Evolutionary conservation across 2,797 vertebrate genomes (phyloP), one percentile per base, ranked within the genome.

Genomic region (Cryptoblepharus egeriae): DNA sequence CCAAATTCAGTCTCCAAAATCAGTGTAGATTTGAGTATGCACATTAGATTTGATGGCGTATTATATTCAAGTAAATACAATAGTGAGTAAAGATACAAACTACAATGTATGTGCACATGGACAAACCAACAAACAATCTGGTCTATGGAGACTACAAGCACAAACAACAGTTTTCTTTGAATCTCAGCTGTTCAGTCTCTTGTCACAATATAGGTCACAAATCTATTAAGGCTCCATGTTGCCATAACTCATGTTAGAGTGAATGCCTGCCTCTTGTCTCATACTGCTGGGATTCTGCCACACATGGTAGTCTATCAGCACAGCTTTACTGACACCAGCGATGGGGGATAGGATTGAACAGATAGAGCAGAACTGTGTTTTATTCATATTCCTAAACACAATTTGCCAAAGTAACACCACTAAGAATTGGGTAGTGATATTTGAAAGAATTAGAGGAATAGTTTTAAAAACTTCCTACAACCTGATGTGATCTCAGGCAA

Each of bases 71-170:
- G n/a, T n/a, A n/a, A n/a, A n/a, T n/a, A n/a, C n/a, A n/a, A n/a
- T 10, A 61, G 16, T 22, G 4, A 77, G 3, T 73, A 79, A 22
- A 55, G 45, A n/a, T n/a, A 24, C 87, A 84, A 85, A 82, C 13
- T 30, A 52, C 30, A 0, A 15, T n/a, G 35, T 32, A 49, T 16
- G 32, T 42, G 39, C 1, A 0, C 10, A 10, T 79, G 71, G 78
- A 67, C 42, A 5, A 64, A 63, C 4, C 13, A 63, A 16, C 12
- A 65, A 24, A 84, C 78, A 72, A 57, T 77, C 37, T 69, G 2
- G 32, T 1, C 68, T 83, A 63, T 61, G 1, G 37, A 1, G 71
- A n/a, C n/a, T 88, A 4, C 68, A 72, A 87, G 26, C 55, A 65
- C 26, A 75, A 39, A 42, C 75, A 57, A 20, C 22, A 9, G 1